Percentiles rank a stretch among this genome's conserved stretches.
Evolutionary conservation across 1,140 invertebrate species (phyloP).

Genomic region (Carposina sasakii): DNA sequence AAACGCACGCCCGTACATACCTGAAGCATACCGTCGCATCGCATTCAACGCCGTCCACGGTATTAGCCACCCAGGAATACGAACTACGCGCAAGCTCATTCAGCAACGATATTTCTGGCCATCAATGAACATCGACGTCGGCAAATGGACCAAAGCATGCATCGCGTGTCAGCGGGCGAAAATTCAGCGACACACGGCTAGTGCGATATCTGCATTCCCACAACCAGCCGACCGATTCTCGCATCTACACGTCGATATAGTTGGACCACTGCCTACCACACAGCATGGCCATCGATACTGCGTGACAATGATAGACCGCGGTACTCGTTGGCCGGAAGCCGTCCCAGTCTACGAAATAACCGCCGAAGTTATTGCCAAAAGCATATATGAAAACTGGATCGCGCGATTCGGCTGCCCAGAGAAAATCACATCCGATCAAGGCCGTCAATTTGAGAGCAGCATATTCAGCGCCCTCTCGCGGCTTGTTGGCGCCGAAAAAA

Average conservation of each 20-base stretch:
- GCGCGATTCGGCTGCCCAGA: too few species aligned
- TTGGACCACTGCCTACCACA: conserved; percentile 57
- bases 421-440: too few species aligned
- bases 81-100: conserved; percentile 9
- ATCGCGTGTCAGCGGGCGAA: conserved; percentile 26
- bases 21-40: neutral
- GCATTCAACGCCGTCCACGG: conserved; percentile 4
- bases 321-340: too few species aligned
- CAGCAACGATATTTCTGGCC: conserved; percentile 9
- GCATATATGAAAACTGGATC: too few species aligned
- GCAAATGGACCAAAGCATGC: conserved; percentile 30
- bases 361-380: too few species aligned
- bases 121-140: conserved; percentile 44
- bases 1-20: conserved; percentile 3
- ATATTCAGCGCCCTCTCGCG: too few species aligned
- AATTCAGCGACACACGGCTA: conserved; percentile 9
- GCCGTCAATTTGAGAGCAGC: too few species aligned
- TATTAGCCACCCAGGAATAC: conserved; percentile 10
- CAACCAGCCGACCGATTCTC: conserved; percentile 38
- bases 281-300: too few species aligned
- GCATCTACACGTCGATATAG: conserved; percentile 67
- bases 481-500: too few species aligned
- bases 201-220: conserved; percentile 10
- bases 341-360: too few species aligned
- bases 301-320: too few species aligned